Percentiles rank a stretch among this genome's conserved stretches.
phyloP scores from a whole-genome alignment of 1,140 invertebrate species.

The Megathymus violae region DNA sequence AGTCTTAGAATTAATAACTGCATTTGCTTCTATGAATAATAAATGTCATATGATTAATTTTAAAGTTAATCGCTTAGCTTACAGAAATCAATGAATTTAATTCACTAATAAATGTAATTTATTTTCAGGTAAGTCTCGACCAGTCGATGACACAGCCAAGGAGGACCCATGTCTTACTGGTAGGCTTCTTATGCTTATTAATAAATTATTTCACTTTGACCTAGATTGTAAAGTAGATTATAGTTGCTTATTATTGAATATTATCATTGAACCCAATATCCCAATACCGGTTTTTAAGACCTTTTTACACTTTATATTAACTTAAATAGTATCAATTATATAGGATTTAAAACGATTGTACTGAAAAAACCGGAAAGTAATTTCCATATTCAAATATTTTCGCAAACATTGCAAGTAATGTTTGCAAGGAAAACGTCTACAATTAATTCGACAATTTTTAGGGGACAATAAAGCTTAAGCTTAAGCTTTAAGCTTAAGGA shows the following conservation, averaged over 20 bases:
- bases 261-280: no score
- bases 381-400: constrained; percentile 22
- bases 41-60: no score
- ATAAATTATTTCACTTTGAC: background rate
- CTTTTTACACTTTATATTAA: no score
- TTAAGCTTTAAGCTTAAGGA: background rate
- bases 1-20: no score
- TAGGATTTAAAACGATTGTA: background rate
- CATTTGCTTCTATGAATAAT: no score
- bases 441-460: constrained; percentile 30
- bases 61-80: no score
- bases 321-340: background rate
- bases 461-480: no score
- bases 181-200: constrained; percentile 47
- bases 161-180: constrained; percentile 81
- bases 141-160: constrained; percentile 75
- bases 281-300: no score
- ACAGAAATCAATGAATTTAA: no score
- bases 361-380: constrained; percentile 12
- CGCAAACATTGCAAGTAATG: constrained; percentile 20
- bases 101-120: constrained; percentile 26
- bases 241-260: no score
- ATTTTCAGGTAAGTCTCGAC: constrained; percentile 77
- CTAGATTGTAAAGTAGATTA: no score
- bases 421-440: constrained; percentile 23